These are phyloP conservation scores for Dolichopus griseipennis DNA, from an alignment of 2,888 invertebrate species.

Conservation along the genomic window DNA sequence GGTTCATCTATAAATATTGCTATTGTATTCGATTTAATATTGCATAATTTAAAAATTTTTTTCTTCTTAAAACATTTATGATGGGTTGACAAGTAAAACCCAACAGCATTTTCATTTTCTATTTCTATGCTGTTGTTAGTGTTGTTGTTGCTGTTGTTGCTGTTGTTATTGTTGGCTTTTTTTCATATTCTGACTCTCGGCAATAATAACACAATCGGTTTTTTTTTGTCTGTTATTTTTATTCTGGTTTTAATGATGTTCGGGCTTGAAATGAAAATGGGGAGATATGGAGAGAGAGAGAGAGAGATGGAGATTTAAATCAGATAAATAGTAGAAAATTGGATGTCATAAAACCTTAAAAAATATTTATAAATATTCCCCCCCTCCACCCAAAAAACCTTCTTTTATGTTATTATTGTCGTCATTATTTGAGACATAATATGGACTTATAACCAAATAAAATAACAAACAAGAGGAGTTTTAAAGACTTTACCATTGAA, in stretches of 20 bases:
- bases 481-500: too few relatives aligned
- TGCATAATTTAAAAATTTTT: too few relatives aligned
- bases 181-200: not conserved
- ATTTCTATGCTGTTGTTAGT: not conserved
- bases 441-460: too few relatives aligned
- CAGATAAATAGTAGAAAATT: conserved; percentile 4
- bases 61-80: not conserved
- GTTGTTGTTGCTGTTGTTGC: too few relatives aligned
- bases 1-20: too few relatives aligned
- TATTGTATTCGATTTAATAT: too few relatives aligned
- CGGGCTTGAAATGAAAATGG: not conserved
- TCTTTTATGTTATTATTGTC: not conserved
- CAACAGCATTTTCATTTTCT: not conserved
- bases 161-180: too few relatives aligned
- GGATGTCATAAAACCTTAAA: conserved; percentile 2
- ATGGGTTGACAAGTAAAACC: not conserved
- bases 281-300: too few relatives aligned
- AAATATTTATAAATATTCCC: not conserved
- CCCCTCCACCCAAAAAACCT: too few relatives aligned
- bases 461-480: too few relatives aligned
- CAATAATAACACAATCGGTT: not conserved
- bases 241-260: not conserved
- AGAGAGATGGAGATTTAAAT: not conserved
- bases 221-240: too few relatives aligned
- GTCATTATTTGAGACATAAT: too few relatives aligned